Conservation (phyloP, 2,888 invertebrate genomes). For the Noctua janthina region DNA sequence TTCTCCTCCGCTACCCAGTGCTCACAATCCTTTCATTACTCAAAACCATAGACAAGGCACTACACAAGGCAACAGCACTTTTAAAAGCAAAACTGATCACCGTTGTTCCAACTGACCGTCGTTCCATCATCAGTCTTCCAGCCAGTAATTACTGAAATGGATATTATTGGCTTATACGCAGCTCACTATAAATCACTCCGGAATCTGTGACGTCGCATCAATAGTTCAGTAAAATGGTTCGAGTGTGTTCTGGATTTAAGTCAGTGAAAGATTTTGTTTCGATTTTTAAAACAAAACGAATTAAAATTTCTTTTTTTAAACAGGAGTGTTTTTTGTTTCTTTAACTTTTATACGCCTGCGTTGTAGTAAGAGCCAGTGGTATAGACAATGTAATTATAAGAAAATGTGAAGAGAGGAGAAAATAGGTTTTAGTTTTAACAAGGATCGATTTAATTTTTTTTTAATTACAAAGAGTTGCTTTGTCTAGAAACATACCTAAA, state of each 20-base stretch:
- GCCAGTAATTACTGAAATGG: conserved; percentile 80
- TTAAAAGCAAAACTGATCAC: conserved; percentile 64
- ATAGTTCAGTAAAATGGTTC: conserved; percentile 62
- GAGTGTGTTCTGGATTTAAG: conserved; percentile 32
- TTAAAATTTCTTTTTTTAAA: not conserved
- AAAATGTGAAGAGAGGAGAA: not conserved
- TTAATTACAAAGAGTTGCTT: not conserved
- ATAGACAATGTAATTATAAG: too few relatives aligned
- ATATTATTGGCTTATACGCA: conserved; percentile 72
- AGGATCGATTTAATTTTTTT: not conserved
- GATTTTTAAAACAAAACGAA: not conserved
- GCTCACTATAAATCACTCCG: conserved; percentile 78
- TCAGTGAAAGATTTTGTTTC: conserved; percentile 22
- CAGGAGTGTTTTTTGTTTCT: not conserved
- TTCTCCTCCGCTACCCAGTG: not conserved
- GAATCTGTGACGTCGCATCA: conserved; percentile 81
- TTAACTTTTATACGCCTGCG: too few relatives aligned
- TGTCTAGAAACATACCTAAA: not conserved
- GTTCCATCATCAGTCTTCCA: conserved; percentile 70
- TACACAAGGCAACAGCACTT: conserved; percentile 26
- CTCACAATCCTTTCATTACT: conserved; percentile 49
- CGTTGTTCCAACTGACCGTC: conserved; percentile 45
- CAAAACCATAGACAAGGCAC: conserved; percentile 32
- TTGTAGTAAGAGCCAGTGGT: not conserved
- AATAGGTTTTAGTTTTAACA: not conserved